Evolutionary conservation across 2,113 vertebrate species (phyloP).

Genomic region (Sterna hirundo): DNA sequence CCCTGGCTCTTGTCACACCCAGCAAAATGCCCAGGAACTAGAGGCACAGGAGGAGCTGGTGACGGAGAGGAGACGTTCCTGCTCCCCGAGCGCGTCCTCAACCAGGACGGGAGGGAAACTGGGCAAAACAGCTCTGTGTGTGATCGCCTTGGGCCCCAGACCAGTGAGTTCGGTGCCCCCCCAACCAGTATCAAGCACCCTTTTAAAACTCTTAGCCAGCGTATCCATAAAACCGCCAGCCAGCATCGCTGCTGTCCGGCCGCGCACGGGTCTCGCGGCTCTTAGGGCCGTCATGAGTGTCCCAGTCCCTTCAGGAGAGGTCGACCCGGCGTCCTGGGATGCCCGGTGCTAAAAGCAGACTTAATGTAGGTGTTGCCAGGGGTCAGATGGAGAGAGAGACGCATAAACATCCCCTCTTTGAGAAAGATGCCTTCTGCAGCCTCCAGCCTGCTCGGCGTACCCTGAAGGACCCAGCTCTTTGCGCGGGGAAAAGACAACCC

Average conservation of each 20-base stretch:
- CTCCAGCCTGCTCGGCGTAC: background rate
- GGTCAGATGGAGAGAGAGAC: background rate
- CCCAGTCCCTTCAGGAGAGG: background rate
- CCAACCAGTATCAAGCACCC: background rate
- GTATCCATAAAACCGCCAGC: background rate
- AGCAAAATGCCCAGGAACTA: background rate
- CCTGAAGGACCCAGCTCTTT: background rate
- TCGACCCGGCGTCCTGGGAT: background rate
- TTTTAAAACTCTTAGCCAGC: accelerated
- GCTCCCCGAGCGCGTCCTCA: background rate
- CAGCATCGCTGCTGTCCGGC: background rate
- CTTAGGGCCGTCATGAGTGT: background rate
- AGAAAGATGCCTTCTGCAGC: background rate
- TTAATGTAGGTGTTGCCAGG: background rate
- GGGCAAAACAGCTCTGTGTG: too few relatives aligned
- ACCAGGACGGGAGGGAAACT: background rate
- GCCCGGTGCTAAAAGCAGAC: background rate
- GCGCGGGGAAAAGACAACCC: background rate
- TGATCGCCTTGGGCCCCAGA: background rate
- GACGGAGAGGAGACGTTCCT: background rate
- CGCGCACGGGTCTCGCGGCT: accelerated
- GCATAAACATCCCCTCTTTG: background rate
- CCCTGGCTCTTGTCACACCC: background rate
- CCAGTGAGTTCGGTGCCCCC: background rate
- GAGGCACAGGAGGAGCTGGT: background rate